phyloP scores from a whole-genome alignment of 2,888 invertebrate species.

The Sinodicranocentrus sp. region DNA sequence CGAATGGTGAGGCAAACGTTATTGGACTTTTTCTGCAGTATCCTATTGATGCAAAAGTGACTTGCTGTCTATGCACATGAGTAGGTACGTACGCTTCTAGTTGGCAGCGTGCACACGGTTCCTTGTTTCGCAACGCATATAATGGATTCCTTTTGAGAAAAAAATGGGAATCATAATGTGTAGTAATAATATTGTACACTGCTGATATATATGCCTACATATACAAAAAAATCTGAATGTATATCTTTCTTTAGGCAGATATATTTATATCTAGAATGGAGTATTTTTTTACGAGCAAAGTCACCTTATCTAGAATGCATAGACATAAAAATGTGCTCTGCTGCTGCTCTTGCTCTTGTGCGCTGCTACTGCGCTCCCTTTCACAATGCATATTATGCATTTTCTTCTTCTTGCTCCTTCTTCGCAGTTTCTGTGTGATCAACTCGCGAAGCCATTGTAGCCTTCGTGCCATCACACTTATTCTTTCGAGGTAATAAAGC shows the following conservation, averaged over 20 bases:
- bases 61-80: conserved; percentile 31
- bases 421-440: conserved; percentile 2
- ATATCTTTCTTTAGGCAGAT: not conserved
- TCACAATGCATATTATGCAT: conserved; percentile 59
- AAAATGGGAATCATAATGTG: conserved; percentile 17
- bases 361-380: conserved; percentile 46
- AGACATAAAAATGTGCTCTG: conserved; percentile 44
- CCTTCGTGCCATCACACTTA: conserved; percentile 6
- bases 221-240: not conserved
- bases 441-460: no score
- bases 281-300: conserved; percentile 46
- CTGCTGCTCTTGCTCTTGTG: conserved; percentile 31
- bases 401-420: conserved; percentile 46
- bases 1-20: no score
- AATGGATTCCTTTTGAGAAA: conserved; percentile 35
- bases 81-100: not conserved
- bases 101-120: conserved; percentile 1
- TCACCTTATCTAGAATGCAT: conserved; percentile 62
- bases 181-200: no score
- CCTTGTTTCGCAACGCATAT: conserved; percentile 52
- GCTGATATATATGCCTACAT: not conserved
- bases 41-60: conserved; percentile 21
- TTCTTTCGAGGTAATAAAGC: conserved; percentile 13
- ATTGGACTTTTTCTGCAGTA: conserved; percentile 11
- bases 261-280: not conserved